Conservation (phyloP, 2,113 vertebrate genomes). For the Pogona vitticeps region DNA sequence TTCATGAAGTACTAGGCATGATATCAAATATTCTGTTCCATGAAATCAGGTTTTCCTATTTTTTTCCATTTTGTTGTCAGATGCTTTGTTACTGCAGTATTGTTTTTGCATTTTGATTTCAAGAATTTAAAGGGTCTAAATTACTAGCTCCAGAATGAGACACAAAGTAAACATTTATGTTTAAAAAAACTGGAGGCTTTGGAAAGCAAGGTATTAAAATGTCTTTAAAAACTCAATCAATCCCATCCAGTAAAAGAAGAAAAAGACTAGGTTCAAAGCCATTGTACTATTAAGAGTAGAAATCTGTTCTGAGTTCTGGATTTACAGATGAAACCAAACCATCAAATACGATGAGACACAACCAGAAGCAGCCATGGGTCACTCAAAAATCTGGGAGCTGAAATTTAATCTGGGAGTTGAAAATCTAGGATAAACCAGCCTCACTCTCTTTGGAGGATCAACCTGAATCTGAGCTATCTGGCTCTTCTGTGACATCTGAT, state of each 20-base stretch:
- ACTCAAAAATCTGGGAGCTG: neutral
- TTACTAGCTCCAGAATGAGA: neutral
- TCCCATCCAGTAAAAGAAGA: neutral
- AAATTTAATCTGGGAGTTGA: too few relatives aligned
- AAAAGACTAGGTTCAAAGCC: neutral
- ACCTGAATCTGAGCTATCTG: too few relatives aligned
- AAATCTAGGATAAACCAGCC: too few relatives aligned
- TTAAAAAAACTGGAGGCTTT: neutral
- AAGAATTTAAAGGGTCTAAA: neutral
- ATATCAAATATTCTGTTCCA: neutral
- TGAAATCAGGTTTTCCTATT: neutral
- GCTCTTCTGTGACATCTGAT: neutral
- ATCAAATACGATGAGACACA: neutral
- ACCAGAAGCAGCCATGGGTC: neutral
- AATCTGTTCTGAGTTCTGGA: neutral
- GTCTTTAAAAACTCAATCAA: neutral
- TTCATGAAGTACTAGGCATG: neutral
- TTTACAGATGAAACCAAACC: neutral
- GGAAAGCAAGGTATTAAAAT: neutral
- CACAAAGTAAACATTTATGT: too few relatives aligned
- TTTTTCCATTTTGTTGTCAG: neutral
- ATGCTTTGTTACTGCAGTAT: neutral
- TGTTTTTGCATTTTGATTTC: neutral
- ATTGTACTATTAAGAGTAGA: neutral
- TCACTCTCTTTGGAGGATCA: neutral